Evolutionary conservation across 2,113 vertebrate species (phyloP), one percentile per base, ranked within the genome.

Genomic region (Macroglossus sobrinus): DNA sequence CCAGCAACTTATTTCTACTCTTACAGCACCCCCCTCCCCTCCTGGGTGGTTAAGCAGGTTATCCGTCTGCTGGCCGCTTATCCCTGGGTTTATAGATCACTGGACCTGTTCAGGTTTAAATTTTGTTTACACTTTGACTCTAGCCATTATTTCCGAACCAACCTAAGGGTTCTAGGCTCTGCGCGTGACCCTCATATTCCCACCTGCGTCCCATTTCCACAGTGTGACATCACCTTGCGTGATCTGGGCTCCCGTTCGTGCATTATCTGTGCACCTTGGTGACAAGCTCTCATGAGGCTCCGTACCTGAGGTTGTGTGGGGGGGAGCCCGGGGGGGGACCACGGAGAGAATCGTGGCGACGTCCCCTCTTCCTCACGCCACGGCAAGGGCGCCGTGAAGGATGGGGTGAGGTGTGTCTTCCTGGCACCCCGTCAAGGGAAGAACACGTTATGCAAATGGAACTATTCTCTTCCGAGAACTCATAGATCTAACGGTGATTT

Each of bases 391-490:
- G 0, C 86, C 9, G 59, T 97, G 98, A 98, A 97, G 98, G 97
- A 98, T 98, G 96, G 93, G 86, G 53, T 72, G 94, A 97, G 98
- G 97, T 95, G 97, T 98, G 98, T 94, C 96, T 98, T 98, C 98
- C 97, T 98, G 98, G 98, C 98, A 98, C 95, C 93, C 93, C 98
- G 98, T 98, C 98, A 99, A 97, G 98, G 96, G 97, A 79, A 98
- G 98, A 98, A 98, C 98, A 98, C 98, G 98, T 98, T 98, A 99
- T 99, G 98, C 98, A 98, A 98, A 99, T 98, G 98, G 97, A 98
- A 98, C 98, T 98, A 98, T 98, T 98, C 98, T 98, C 66, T 99
- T 99, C 98, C 98, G 98, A 98, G 98, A 99, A 99, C 98, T 98
- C 98, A 98, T 98, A 99, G 98, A 98, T 98, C 98, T 97, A 61